These are phyloP conservation scores for Anisognathus igniventris DNA, from an alignment of 2,797 vertebrate genomes.

Conservation along the genomic window DNA sequence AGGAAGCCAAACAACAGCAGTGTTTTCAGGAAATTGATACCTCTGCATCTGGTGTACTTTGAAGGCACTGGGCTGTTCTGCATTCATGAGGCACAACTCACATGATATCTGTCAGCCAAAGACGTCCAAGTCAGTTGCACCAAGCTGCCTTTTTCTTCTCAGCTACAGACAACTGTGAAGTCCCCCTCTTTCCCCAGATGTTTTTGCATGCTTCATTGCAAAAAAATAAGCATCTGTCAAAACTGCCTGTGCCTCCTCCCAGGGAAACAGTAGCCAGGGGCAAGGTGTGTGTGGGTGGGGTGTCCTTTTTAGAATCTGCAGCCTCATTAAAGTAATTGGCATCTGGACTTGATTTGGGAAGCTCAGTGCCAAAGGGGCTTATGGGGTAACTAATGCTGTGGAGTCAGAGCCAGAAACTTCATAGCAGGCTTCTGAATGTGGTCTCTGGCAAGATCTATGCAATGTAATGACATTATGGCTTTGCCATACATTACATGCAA, in stretches of 20 bases:
- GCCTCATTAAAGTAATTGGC: conserved; percentile 25
- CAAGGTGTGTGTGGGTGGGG: background rate
- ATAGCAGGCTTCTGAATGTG: background rate
- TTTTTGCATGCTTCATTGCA: background rate
- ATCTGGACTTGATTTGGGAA: background rate
- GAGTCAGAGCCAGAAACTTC: background rate
- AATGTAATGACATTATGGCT: conserved; percentile 9
- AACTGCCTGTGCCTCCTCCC: background rate
- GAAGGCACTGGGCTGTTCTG: background rate
- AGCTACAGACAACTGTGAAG: background rate
- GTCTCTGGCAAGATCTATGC: background rate
- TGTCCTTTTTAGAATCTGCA: background rate
- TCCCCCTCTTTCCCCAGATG: background rate
- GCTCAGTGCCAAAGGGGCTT: background rate
- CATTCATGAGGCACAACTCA: background rate
- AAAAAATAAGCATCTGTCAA: background rate
- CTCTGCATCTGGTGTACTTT: background rate
- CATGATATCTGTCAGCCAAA: background rate
- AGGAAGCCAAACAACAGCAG: background rate
- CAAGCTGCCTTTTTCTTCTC: conserved; percentile 3
- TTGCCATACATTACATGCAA: conserved; percentile 43
- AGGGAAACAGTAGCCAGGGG: background rate
- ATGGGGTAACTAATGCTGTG: background rate
- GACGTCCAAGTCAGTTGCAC: background rate
- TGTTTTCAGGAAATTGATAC: background rate